Conservation (phyloP, 2,797 vertebrate genomes). For the Hephaestus fuliginosus region DNA sequence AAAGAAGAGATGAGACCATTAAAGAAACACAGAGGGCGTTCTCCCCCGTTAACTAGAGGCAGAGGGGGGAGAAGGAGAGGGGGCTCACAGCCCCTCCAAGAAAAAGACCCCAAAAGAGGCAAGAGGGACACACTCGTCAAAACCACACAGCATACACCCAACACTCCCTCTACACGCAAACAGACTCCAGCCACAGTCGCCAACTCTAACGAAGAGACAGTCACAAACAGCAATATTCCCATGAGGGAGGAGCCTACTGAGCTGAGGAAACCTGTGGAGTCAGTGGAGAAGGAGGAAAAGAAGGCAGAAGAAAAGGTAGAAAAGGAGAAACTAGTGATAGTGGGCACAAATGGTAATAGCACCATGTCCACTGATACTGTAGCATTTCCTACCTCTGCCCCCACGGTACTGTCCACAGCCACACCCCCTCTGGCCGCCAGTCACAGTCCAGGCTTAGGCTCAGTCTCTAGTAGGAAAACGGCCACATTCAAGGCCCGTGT, state of each 20-base stretch:
- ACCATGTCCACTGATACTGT: slow-evolving; percentile 56
- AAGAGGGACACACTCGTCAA: slow-evolving; percentile 76
- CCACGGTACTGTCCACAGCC: slow-evolving; percentile 57
- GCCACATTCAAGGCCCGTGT: slow-evolving; percentile 93
- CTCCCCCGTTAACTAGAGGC: slow-evolving; percentile 86
- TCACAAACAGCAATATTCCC: slow-evolving; percentile 69
- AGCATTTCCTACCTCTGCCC: slow-evolving; percentile 72
- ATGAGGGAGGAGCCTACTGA: slow-evolving; percentile 74
- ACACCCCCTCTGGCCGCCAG: slow-evolving; percentile 60
- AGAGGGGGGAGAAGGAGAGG: slow-evolving; percentile 86
- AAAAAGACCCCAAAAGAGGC: slow-evolving; percentile 82
- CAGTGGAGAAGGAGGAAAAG: slow-evolving; percentile 53
- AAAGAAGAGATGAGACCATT: slow-evolving; percentile 88
- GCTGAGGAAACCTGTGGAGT: slow-evolving; percentile 72
- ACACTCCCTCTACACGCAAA: slow-evolving; percentile 69
- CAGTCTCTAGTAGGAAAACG: slow-evolving; percentile 91
- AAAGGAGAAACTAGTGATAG: slow-evolving; percentile 56
- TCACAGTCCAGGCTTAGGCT: slow-evolving; percentile 78
- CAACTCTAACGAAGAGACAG: slow-evolving; percentile 68
- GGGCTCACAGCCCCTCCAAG: slow-evolving; percentile 75
- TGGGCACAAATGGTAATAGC: slow-evolving; percentile 68
- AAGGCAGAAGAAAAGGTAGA: slow-evolving; percentile 70
- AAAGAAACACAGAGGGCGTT: slow-evolving; percentile 88
- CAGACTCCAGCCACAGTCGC: slow-evolving; percentile 64
- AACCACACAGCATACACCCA: slow-evolving; percentile 72